Base-by-base conservation (phyloP, 1,140 invertebrate species). In the Calosoma granatense region DNA sequence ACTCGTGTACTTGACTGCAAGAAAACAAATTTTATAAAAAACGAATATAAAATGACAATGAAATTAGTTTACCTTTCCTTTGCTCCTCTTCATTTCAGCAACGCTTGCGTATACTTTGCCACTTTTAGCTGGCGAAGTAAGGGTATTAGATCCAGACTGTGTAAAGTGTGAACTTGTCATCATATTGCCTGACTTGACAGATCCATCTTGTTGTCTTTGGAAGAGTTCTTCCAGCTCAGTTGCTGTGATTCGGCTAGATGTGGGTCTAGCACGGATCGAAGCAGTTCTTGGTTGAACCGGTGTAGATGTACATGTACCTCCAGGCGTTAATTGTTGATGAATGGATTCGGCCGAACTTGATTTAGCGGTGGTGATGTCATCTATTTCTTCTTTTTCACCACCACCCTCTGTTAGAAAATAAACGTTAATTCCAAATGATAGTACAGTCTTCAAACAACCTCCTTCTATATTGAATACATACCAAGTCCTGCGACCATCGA, bases 161-260 rank as follows among this genome's bases (percentile, higher is more conserved):
- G 4, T 4, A 77, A 87, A 87, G 57, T 85, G 81, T 22, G 85
- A 86, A 36, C 80, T 82, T 60, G 79, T 85, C 81, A 86, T 84
- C 78, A 86, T 83, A 39, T 80, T 81, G 53, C 76, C 76, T 64
- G 69, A 67, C 12, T 70, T 67, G 52, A 65, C 70, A 30, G 68
- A 68, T 56, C 71, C 72, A 59, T 78, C 81, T 63, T 84, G 80
- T 70, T 92, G 89, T 23, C 87, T 76, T 71, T 90, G 84, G 80
- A 94, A 94, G 56, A 94, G 79, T 74, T 94, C 89, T 74, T 94
- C 90, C 22, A 94, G 78, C 73, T 94, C 91, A 3, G 87, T 87
- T 17, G 90, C 88, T 0, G 90, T 92, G 59, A 95, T 92, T 59
- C 92, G 78, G 59, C 86, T 86, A 14, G 89, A 92, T 0, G 85